A percentile compares a stretch with the other conserved stretches of the same genome.
These are phyloP conservation scores for Theristicus caerulescens DNA, from an alignment of 2,113 vertebrate species.

Conservation along the genomic window DNA sequence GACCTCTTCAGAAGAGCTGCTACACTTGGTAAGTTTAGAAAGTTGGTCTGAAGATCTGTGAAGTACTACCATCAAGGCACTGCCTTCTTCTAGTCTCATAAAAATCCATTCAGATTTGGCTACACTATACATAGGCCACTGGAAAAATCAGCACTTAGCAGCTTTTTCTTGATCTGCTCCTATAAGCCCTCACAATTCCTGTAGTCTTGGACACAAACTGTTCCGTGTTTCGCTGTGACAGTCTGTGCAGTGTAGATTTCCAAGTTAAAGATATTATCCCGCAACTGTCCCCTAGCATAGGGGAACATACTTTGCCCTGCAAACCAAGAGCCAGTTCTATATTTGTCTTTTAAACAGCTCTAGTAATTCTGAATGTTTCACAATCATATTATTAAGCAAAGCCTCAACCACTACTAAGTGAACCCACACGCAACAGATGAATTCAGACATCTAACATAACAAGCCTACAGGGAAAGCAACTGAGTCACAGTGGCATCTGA, in stretches of 20 bases:
- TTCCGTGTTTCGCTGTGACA: neutral
- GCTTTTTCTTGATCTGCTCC: neutral
- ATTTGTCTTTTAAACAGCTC: neutral
- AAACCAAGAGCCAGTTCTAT: neutral
- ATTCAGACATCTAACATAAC: neutral
- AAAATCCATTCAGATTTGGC: neutral
- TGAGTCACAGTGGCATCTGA: neutral
- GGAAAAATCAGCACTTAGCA: neutral
- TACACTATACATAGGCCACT: neutral
- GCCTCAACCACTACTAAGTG: neutral
- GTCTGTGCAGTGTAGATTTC: neutral
- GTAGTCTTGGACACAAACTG: neutral
- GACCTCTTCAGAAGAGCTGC: neutral
- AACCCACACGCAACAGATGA: neutral
- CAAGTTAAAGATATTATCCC: neutral
- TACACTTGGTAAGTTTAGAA: neutral
- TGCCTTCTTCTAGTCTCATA: neutral
- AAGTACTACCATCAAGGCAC: neutral
- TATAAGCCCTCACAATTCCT: neutral
- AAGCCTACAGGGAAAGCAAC: conserved; percentile 3
- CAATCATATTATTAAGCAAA: neutral
- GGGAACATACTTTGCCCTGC: neutral
- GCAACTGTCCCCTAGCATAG: neutral
- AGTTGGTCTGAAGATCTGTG: neutral
- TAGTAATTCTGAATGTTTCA: neutral